phyloP scores from a whole-genome alignment of 2,888 invertebrate genomes.

The Macrosiphum euphorbiae region DNA sequence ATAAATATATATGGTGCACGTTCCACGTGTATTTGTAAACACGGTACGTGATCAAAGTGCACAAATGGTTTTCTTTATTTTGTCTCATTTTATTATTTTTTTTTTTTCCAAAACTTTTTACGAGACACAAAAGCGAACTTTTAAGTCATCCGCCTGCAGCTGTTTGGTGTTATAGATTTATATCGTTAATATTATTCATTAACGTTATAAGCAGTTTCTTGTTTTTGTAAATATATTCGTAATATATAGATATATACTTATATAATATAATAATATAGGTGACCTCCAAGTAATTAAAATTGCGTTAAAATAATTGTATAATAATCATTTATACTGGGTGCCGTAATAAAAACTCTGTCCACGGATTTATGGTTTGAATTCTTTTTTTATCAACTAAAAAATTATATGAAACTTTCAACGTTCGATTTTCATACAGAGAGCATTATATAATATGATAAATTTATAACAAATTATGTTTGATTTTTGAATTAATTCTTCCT shows the following conservation, averaged over 20 bases:
- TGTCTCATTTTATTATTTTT: slow-evolving; percentile 4
- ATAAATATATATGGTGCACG: not conserved
- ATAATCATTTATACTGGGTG: not conserved
- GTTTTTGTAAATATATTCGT: not conserved
- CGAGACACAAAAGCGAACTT: not conserved
- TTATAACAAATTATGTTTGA: not conserved
- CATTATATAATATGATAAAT: too few relatives aligned
- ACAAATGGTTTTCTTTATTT: slow-evolving; percentile 32
- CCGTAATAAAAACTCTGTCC: not conserved
- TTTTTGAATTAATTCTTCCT: not conserved
- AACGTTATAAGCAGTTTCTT: not conserved
- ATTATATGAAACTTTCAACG: not conserved
- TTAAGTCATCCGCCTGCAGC: not conserved
- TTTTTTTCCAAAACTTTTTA: not conserved
- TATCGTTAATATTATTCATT: not conserved
- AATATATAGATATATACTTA: too few relatives aligned
- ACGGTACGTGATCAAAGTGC: slow-evolving; percentile 51
- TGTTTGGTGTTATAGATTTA: not conserved
- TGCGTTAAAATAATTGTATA: not conserved
- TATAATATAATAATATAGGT: not conserved
- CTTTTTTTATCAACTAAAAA: not conserved
- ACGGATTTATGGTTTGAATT: not conserved
- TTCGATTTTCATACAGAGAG: not conserved
- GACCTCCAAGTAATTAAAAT: not conserved
- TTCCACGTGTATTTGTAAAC: slow-evolving; percentile 57